A percentile compares a stretch with the other conserved stretches of the same genome.
Evolutionary conservation across 2,797 vertebrate species (phyloP).

Genomic region (Tachyglossus aculeatus): DNA sequence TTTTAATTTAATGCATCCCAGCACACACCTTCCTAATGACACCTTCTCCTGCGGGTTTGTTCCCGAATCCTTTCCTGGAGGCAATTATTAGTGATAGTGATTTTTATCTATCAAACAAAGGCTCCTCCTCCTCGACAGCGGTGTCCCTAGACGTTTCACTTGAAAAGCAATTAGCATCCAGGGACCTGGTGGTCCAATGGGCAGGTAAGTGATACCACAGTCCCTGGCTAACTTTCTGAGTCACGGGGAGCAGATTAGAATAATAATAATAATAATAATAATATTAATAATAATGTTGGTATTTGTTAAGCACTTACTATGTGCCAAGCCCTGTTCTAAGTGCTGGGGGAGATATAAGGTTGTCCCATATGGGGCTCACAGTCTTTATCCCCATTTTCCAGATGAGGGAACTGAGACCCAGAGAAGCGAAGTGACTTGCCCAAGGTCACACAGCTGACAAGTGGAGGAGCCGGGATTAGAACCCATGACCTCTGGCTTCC

Average conservation of each 20-base stretch:
- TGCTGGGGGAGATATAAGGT: no score
- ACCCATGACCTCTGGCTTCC: no score
- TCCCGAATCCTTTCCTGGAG: background rate
- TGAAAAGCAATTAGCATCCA: conserved; percentile 47
- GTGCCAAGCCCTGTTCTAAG: no score
- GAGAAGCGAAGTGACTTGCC: no score
- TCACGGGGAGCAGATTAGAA: background rate
- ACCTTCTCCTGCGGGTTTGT: conserved; percentile 7
- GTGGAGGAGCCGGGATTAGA: no score
- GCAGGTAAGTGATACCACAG: background rate
- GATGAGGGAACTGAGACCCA: no score
- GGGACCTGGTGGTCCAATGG: background rate
- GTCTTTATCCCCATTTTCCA: no score
- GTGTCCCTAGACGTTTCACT: conserved; percentile 45
- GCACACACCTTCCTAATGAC: background rate
- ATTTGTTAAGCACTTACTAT: no score
- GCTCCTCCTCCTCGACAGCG: conserved; percentile 26
- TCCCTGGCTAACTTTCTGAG: background rate
- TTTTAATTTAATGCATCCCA: background rate
- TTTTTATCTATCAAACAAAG: conserved; percentile 34
- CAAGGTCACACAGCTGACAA: no score
- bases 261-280: no score
- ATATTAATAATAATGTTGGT: no score
- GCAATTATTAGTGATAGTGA: conserved; percentile 32
- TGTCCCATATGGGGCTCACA: no score